Conservation (phyloP, 2,888 invertebrate genomes). For the Hydrotaea cyrtoneurina region DNA sequence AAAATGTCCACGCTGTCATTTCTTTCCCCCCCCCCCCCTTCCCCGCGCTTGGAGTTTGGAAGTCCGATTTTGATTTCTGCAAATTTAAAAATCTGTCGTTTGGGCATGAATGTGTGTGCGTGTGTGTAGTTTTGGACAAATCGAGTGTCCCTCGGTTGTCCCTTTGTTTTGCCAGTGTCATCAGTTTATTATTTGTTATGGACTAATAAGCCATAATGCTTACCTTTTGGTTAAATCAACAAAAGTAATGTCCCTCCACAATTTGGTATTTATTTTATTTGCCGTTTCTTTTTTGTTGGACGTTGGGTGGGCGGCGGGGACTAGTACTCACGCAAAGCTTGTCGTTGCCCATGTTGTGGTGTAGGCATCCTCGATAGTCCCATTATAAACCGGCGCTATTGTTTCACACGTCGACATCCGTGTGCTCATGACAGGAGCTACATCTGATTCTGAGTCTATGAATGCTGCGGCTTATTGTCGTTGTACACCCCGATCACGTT, state of each 20-base stretch:
- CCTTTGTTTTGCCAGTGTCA: constrained; percentile 14
- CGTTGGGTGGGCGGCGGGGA: neutral
- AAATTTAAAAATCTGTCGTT: constrained; percentile 10
- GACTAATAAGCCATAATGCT: neutral
- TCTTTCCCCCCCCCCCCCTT: neutral
- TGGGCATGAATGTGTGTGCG: neutral
- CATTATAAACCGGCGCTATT: neutral
- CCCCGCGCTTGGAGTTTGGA: neutral
- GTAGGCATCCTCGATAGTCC: neutral
- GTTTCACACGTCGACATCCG: neutral
- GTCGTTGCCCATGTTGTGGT: neutral
- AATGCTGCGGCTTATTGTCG: neutral
- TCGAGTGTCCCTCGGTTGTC: neutral
- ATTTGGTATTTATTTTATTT: constrained; percentile 23
- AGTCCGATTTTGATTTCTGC: neutral
- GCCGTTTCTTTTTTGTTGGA: neutral
- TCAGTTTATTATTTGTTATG: constrained; percentile 1
- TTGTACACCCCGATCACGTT: constrained; percentile 20
- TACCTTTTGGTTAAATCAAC: neutral
- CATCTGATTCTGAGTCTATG: neutral
- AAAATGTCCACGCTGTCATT: neutral
- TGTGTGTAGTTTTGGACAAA: neutral
- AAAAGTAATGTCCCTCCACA: constrained; percentile 5
- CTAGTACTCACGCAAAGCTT: too few species aligned
- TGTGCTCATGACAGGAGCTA: neutral